These are phyloP conservation scores for Gastrophysa polygoni DNA, from an alignment of 2,888 invertebrate species.

Conservation along the genomic window DNA sequence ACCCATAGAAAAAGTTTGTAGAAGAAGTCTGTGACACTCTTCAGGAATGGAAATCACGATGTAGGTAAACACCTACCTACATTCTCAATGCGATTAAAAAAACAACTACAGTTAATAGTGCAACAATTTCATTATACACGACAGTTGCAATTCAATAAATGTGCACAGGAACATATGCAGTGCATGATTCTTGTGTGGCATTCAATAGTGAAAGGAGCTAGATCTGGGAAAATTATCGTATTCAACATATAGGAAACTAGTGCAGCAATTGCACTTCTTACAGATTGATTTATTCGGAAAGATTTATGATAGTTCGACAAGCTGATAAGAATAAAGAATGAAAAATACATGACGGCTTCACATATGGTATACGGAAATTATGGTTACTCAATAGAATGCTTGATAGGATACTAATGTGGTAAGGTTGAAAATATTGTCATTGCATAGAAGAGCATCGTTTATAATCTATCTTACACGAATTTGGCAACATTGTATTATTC, in stretches of 20 bases:
- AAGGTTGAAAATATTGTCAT: no score
- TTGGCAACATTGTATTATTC: no score
- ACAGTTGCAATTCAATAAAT: neutral
- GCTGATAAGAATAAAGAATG: neutral
- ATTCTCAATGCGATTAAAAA: neutral
- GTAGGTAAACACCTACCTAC: neutral
- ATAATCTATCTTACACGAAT: no score
- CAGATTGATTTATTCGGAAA: slow-evolving; percentile 7
- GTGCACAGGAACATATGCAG: neutral
- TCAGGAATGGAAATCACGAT: no score
- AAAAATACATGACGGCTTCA: neutral
- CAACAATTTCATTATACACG: neutral
- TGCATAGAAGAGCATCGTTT: no score
- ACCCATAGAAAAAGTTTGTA: no score
- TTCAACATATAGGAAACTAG: neutral
- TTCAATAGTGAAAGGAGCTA: slow-evolving; percentile 13
- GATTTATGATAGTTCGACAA: slow-evolving; percentile 1
- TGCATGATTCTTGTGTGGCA: slow-evolving; percentile 1
- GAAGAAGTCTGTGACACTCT: no score
- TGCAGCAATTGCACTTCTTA: slow-evolving; percentile 6
- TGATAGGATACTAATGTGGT: no score
- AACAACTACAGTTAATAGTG: neutral
- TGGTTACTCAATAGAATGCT: neutral
- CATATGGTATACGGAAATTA: slow-evolving; percentile 3
- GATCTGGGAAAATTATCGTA: neutral